These are phyloP conservation scores for Tenrec ecaudatus DNA, from an alignment of 2,113 vertebrate species.

Conservation along the genomic window DNA sequence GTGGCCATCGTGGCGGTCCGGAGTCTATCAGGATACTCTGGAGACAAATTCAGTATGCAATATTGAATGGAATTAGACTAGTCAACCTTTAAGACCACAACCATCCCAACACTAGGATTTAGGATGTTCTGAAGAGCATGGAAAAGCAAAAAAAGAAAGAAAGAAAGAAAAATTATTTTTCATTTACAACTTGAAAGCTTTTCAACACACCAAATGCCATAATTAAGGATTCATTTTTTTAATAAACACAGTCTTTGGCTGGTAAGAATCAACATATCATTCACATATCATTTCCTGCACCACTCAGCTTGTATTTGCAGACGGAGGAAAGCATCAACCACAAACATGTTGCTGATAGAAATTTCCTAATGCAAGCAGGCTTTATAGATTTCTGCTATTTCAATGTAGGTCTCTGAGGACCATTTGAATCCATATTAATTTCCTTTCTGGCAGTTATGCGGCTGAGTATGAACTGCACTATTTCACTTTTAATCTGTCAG, in stretches of 20 bases:
- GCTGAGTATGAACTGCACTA: slow-evolving; percentile 96
- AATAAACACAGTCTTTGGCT: slow-evolving; percentile 84
- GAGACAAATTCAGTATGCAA: neutral
- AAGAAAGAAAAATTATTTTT: neutral
- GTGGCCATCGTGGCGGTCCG: neutral
- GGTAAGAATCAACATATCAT: slow-evolving; percentile 79
- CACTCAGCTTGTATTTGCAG: slow-evolving; percentile 85
- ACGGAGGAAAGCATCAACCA: slow-evolving; percentile 89
- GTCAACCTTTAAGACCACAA: neutral
- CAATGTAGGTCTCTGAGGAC: slow-evolving; percentile 92
- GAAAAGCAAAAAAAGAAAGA: neutral
- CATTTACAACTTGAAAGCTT: slow-evolving; percentile 56
- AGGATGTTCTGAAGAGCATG: neutral
- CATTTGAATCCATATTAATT: slow-evolving; percentile 99
- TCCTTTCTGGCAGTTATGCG: slow-evolving; percentile 99
- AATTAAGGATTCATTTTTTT: slow-evolving; percentile 83
- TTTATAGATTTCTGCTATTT: slow-evolving; percentile 95
- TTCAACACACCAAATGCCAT: slow-evolving; percentile 56
- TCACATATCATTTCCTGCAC: slow-evolving; percentile 86
- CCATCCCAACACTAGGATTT: neutral
- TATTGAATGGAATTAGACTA: neutral
- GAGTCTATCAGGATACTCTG: neutral
- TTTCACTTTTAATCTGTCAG: slow-evolving; percentile 99
- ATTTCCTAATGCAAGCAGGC: slow-evolving; percentile 94
- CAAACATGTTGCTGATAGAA: slow-evolving; percentile 91